A percentile compares a stretch with the other conserved stretches of the same genome.
These are phyloP conservation scores for Lochmaea crataegi DNA, from an alignment of 2,888 invertebrate genomes.

Conservation along the genomic window DNA sequence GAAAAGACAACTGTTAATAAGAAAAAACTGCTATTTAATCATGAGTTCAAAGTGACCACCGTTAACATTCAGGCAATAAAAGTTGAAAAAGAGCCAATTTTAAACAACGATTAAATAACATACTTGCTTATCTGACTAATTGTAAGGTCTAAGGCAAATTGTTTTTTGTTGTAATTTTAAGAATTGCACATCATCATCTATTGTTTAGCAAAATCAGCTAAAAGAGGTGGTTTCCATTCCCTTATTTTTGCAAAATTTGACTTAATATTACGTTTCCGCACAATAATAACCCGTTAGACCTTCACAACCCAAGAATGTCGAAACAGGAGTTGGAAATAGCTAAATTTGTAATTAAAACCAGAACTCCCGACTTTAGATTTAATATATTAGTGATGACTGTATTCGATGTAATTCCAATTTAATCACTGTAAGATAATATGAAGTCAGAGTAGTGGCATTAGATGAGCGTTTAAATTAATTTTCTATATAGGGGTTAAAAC, in stretches of 20 bases:
- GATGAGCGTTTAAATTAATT: conserved; percentile 52
- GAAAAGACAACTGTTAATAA: no score
- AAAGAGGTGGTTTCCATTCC: no score
- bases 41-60: no score
- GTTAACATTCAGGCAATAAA: no score
- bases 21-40: no score
- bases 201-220: no score
- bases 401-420: conserved; percentile 51
- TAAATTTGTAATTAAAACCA: conserved; percentile 8
- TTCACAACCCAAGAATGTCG: neutral
- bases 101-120: no score
- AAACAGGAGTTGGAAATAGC: conserved; percentile 8
- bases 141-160: no score
- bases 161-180: no score
- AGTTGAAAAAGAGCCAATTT: no score
- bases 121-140: no score
- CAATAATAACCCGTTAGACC: conserved; percentile 1
- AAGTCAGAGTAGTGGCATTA: conserved; percentile 48
- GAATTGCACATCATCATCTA: no score
- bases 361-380: conserved; percentile 36
- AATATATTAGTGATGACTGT: conserved; percentile 42
- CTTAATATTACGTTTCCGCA: neutral
- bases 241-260: neutral
- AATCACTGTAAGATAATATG: conserved; percentile 54
- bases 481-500: conserved; percentile 49